These are phyloP conservation scores for Musca vetustissima DNA, from an alignment of 1,140 invertebrate genomes.

Conservation along the genomic window DNA sequence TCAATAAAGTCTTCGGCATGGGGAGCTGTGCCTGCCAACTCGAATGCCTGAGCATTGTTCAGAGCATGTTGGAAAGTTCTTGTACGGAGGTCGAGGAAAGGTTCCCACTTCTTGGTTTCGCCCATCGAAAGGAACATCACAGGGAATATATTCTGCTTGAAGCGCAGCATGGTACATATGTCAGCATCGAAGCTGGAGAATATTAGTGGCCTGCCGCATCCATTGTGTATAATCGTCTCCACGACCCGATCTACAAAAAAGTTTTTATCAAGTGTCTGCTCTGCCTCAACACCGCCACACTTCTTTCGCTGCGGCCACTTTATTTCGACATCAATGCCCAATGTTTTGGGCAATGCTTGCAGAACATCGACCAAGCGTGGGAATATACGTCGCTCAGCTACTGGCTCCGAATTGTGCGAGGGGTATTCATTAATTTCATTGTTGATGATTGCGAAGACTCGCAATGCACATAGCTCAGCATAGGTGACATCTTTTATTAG, in stretches of 20 bases:
- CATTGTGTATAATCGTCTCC: constrained; percentile 75
- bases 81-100: constrained; percentile 82
- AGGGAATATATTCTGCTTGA: constrained; percentile 94
- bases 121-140: constrained; percentile 92
- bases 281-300: constrained; percentile 84
- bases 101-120: constrained; percentile 73
- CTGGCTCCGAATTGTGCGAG: constrained; percentile 41
- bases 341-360: constrained; percentile 75
- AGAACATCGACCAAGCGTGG: constrained; percentile 83
- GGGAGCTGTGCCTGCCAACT: constrained; percentile 85
- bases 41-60: constrained; percentile 75
- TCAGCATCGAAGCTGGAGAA: constrained; percentile 96
- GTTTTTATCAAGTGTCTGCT: constrained; percentile 89
- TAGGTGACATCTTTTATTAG: constrained; percentile 90
- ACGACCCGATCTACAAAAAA: constrained; percentile 79
- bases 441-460: constrained; percentile 59
- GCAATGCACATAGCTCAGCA: constrained; percentile 82
- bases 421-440: constrained; percentile 48
- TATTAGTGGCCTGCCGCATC: constrained; percentile 76
- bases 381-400: constrained; percentile 87
- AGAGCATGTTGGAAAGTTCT: constrained; percentile 77
- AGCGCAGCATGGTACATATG: constrained; percentile 85
- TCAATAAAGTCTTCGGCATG: constrained; percentile 87
- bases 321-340: constrained; percentile 94
- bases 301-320: constrained; percentile 89